Evolutionary conservation across 2,888 invertebrate genomes (phyloP).

Genomic region (Limnephilus lunatus): DNA sequence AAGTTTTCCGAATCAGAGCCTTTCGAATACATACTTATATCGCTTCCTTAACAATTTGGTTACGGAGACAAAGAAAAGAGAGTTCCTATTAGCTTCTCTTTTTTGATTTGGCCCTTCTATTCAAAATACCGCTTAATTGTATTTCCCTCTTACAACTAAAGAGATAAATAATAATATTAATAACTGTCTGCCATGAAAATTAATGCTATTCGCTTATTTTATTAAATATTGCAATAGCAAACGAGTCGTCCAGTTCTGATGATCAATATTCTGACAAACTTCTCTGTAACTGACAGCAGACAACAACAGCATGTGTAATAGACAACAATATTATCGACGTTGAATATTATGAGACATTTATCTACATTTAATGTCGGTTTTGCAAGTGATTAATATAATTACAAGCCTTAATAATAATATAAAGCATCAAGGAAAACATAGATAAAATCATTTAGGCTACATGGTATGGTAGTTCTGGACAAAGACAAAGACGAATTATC

Average conservation of each 20-base stretch:
- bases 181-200: background rate
- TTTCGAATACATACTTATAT: background rate
- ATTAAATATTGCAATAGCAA: background rate
- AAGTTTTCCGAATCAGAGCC: background rate
- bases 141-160: too few species aligned
- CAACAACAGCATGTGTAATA: background rate
- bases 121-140: too few species aligned
- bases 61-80: background rate
- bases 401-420: background rate
- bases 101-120: too few species aligned
- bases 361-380: background rate
- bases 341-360: background rate
- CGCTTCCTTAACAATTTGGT: background rate
- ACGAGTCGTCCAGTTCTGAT: background rate
- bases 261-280: background rate
- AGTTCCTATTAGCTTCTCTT: background rate
- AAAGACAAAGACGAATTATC: background rate
- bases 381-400: background rate
- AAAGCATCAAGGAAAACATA: background rate
- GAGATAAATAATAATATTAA: too few species aligned
- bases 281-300: background rate
- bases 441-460: background rate
- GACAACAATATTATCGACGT: background rate
- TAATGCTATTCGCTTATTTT: background rate
- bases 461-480: background rate